Evolutionary conservation across 2,113 vertebrate genomes (phyloP), one percentile per base, ranked within the genome.

Genomic region (Ivindomyrus marchei): DNA sequence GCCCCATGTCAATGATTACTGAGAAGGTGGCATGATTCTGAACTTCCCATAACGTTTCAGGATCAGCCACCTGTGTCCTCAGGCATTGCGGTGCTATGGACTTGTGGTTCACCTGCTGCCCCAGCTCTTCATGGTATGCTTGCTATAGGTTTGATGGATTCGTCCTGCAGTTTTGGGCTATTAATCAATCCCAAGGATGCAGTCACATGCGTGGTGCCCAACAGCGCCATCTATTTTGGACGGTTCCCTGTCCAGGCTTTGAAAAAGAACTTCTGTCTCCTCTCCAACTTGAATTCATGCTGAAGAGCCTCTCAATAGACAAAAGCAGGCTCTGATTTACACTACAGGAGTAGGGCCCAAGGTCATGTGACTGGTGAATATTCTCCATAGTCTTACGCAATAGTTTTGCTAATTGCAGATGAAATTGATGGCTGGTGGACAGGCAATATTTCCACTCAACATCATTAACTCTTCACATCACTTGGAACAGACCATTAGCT

Each of bases 141-240:
- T 66, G 9, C 21, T 5, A 74, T 46, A 42, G 88, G 15, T 9
- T 36, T 62, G 83, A 36, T 86, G 89, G 27, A 36, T 87, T 62
- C 36, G 11, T 50, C 58, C 56, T 21, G 58, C 10, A 47, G 45
- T 31, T 19, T 1, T 21, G 31, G 50, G 88, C 42, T 50, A 91
- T 91, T 87, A 7, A 39, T 92, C 91, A 91, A 91, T n/a, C 10
- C 47, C 50, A 85, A 90, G 89, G 52, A 52, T 87, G 47, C 49
- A 52, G 10, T 46, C 80, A 46, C 45, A 85, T 31, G 47, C 2
- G 2, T 1, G 19, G 21, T 42, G 83, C 88, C 56, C 88, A 89
- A 80, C 90, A 89, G 84, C 74, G 90, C 89, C 90, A 77, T 91
- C 90, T 93, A 90, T 93, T 91, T 90, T 90, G 88, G 89, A 85